Evolutionary conservation across 2,888 invertebrate genomes (phyloP).

Genomic region (Odontomyia ornata): DNA sequence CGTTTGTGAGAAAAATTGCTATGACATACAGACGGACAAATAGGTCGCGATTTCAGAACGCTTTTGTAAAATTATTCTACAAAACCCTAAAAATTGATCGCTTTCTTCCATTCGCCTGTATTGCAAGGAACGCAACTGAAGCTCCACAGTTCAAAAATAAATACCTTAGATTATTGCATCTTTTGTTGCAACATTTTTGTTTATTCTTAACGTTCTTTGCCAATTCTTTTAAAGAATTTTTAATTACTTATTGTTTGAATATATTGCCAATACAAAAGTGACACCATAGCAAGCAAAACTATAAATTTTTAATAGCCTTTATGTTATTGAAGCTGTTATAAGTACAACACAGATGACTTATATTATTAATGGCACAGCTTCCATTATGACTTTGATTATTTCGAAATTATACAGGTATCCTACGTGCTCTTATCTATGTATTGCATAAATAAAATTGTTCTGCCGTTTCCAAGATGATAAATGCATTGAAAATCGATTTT

Average conservation of each 20-base stretch:
- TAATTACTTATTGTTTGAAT: background rate
- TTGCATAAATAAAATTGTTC: background rate
- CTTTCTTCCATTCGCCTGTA: no score
- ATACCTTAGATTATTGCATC: no score
- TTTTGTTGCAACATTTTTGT: no score
- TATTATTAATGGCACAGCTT: background rate
- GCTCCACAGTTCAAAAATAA: no score
- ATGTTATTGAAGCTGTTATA: slow-evolving; percentile 3
- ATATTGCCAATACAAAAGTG: background rate
- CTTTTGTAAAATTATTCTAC: no score
- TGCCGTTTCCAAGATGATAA: background rate
- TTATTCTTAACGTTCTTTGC: background rate
- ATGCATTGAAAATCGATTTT: background rate
- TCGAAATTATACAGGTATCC: background rate
- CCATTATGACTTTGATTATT: background rate
- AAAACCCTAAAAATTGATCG: no score
- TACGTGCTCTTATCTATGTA: background rate
- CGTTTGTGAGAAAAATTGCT: no score
- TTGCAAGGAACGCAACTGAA: no score
- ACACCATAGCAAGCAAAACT: background rate
- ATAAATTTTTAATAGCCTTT: background rate
- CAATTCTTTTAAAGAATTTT: background rate
- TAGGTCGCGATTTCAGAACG: no score
- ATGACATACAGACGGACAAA: no score
- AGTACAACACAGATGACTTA: background rate